Evolutionary conservation across 2,888 invertebrate species (phyloP), one percentile per base, ranked within the genome.

Genomic region (Belgica antarctica): DNA sequence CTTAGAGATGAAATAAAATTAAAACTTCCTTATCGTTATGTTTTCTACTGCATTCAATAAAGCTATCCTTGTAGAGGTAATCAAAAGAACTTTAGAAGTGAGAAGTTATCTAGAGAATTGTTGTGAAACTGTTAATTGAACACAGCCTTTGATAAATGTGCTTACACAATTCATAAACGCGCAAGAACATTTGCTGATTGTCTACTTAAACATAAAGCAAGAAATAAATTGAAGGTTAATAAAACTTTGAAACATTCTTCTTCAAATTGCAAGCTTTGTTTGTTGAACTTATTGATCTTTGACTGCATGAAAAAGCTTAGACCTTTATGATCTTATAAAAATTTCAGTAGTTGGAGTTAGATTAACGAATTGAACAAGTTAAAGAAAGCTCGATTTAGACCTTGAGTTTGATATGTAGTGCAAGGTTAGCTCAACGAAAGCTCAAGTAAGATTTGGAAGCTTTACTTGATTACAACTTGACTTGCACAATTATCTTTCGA

Each of bases 1-100:
- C 41, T n/a, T 41, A 31, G 10, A 31, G 41, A 41, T 15, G 41
- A 41, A n/a, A 15, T 41, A n/a, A n/a, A n/a, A n/a, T 41, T 41
- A 15, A 41, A n/a, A 41, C 41, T 41, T 41, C 15, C 15, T 41
- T 15, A 41, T 5, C 5, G 41, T 41, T 41, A n/a, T n/a, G n/a
- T n/a, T 41, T 41, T 41, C 41, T 15, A 41, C n/a, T n/a, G n/a
- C 41, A 41, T 10, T 41, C n/a, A 41, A 41, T 41, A 41, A 41
- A 41, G 15, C 31, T n/a, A 41, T 41, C 5, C 41, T 41, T 15
- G 10, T n/a, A 31, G 31, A 31, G 4, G 4, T 31, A 31, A 31
- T 31, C 10, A 31, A 4, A 10, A 31, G 10, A 31, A 10, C 5
- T 7, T 31, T 31, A 31, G 31, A 31, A n/a, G n/a, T n/a, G n/a